Evolutionary conservation across 37 sponge, comb jelly and placozoan genomes (phyloP).

Genomic region (Agelas oroides): DNA sequence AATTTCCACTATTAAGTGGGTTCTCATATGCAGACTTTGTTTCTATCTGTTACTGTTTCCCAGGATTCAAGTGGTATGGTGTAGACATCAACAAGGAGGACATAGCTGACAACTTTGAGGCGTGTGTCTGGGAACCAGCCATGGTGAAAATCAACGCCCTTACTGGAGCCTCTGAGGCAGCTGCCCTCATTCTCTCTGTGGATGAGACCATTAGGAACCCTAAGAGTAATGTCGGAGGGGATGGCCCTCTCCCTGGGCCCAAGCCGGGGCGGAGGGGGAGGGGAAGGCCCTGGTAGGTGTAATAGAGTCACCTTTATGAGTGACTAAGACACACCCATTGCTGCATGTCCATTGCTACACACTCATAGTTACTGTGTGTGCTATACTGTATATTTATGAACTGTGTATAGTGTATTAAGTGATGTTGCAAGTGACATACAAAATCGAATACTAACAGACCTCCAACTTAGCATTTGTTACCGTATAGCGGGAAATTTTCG

Average conservation of each 20-base stretch:
- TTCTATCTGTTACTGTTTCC: no score
- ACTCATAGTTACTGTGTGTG: no score
- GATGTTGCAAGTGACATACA: no score
- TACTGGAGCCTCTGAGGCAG: conserved; percentile 96
- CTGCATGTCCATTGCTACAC: no score
- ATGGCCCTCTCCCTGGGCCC: conserved; percentile 34
- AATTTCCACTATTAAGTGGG: no score
- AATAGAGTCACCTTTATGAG: no score
- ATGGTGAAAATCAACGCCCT: conserved; percentile 95
- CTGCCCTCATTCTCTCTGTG: conserved; percentile 94
- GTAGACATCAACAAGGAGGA: conserved; percentile 96
- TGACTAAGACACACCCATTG: neutral
- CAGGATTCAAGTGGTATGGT: conserved; percentile 96
- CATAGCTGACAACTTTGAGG: conserved; percentile 93
- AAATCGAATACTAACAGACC: no score
- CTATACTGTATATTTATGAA: no score
- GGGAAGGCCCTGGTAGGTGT: conserved; percentile 8
- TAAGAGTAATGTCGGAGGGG: conserved; percentile 50
- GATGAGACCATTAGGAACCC: conserved; percentile 98
- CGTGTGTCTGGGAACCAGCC: conserved; percentile 99
- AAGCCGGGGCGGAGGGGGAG: conserved; percentile 6
- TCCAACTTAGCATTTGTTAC: no score
- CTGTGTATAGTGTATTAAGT: no score
- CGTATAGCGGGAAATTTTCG: no score
- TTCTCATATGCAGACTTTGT: no score